phyloP scores from a whole-genome alignment of 1,140 invertebrate genomes.

The Vollenhovia emeryi region DNA sequence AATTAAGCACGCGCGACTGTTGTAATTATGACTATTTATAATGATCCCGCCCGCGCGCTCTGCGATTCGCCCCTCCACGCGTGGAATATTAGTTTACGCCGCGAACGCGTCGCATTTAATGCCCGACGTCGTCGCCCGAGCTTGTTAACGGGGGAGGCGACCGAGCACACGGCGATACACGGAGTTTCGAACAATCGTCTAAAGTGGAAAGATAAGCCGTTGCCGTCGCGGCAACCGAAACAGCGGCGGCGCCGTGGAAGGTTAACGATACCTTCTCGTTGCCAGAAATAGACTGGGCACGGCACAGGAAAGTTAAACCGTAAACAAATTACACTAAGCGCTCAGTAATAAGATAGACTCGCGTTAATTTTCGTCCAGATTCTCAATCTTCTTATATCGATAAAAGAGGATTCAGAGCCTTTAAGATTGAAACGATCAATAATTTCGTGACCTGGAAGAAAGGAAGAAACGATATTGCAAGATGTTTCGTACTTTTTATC shows the following conservation, averaged over 20 bases:
- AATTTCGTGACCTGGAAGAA: not conserved
- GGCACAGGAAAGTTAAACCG: constrained; percentile 12
- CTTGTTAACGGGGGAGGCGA: constrained; percentile 39
- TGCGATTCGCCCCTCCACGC: constrained; percentile 48
- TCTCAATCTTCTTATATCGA: too few species aligned
- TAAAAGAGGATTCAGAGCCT: too few species aligned
- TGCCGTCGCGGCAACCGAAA: constrained; percentile 30
- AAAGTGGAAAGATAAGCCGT: constrained; percentile 53
- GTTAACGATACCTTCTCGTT: constrained; percentile 57
- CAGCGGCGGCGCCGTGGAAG: constrained; percentile 29
- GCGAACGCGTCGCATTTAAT: constrained; percentile 66
- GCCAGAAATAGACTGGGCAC: constrained; percentile 12
- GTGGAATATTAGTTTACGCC: constrained; percentile 74
- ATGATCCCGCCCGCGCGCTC: constrained; percentile 78
- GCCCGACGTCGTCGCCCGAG: constrained; percentile 49
- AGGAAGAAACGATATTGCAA: not conserved
- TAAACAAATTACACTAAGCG: constrained; percentile 11
- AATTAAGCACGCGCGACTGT: constrained; percentile 85
- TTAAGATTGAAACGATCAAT: too few species aligned
- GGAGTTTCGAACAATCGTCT: constrained; percentile 49
- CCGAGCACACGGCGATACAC: constrained; percentile 40
- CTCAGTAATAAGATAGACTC: constrained; percentile 2
- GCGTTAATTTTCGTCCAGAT: too few species aligned
- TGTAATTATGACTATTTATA: constrained; percentile 86
- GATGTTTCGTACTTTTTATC: not conserved